phyloP scores from a whole-genome alignment of 2,888 invertebrate genomes.

The Charanyca ferruginea region DNA sequence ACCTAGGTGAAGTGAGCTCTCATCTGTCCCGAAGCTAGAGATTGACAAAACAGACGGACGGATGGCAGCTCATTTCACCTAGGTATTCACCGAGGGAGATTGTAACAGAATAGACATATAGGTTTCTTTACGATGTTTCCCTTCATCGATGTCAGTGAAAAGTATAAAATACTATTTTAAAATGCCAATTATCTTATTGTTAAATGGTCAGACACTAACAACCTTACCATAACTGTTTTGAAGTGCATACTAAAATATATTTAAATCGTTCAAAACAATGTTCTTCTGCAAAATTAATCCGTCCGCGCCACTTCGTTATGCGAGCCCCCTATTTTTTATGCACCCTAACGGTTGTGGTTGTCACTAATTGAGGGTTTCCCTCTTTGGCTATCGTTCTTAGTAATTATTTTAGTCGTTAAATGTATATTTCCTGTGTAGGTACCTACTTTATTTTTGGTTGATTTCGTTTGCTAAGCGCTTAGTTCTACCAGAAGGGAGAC shows the following conservation, averaged over 20 bases:
- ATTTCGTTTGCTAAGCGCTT: neutral
- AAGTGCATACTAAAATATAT: conserved; percentile 31
- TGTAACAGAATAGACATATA: no score
- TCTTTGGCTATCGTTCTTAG: conserved; percentile 48
- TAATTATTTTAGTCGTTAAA: conserved; percentile 65
- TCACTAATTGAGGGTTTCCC: conserved; percentile 67
- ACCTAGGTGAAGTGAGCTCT: no score
- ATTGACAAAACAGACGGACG: no score
- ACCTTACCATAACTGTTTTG: conserved; percentile 11
- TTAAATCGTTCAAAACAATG: conserved; percentile 23
- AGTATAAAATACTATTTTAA: no score
- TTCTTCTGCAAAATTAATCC: conserved; percentile 37
- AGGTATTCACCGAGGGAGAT: no score
- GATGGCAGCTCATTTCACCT: no score
- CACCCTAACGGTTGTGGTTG: conserved; percentile 66
- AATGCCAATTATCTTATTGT: conserved; percentile 12
- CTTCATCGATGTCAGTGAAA: no score
- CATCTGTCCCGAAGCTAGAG: no score
- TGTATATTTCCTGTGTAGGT: conserved; percentile 37
- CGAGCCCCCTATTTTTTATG: conserved; percentile 60
- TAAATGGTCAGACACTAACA: conserved; percentile 15
- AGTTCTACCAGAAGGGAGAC: no score
- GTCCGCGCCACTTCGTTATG: conserved; percentile 27
- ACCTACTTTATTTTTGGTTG: conserved; percentile 1
- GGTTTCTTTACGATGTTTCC: no score